phyloP scores from a whole-genome alignment of 2,888 invertebrate genomes.

The Pyrochroa serraticornis region DNA sequence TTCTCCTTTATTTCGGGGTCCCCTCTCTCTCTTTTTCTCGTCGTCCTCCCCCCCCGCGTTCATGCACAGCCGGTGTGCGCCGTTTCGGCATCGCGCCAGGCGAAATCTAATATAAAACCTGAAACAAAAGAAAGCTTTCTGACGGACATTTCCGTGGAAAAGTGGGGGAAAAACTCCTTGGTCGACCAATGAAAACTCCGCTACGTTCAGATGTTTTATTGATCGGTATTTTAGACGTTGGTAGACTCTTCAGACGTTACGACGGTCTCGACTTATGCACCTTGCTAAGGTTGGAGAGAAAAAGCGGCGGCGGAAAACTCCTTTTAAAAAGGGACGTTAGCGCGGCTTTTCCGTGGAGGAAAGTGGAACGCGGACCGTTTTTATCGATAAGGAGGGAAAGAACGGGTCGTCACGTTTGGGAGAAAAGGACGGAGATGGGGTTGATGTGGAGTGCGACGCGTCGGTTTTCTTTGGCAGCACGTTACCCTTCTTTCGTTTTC shows the following conservation, averaged over 20 bases:
- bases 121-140: constrained; percentile 58
- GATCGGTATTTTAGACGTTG: constrained; percentile 57
- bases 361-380: constrained; percentile 43
- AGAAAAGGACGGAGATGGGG: not conserved
- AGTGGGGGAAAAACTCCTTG: constrained; percentile 58
- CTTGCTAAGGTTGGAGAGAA: constrained; percentile 37
- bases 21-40: constrained; percentile 1
- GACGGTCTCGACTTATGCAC: constrained; percentile 44
- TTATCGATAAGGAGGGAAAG: constrained; percentile 33
- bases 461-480: constrained; percentile 28
- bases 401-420: not conserved
- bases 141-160: constrained; percentile 56
- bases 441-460: constrained; percentile 3
- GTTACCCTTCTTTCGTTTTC: constrained; percentile 37
- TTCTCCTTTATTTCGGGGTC: too few relatives aligned
- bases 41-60: not conserved
- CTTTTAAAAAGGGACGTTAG: constrained; percentile 43
- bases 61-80: constrained; percentile 3
- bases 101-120: constrained; percentile 55
- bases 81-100: constrained; percentile 31
- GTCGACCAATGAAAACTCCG: constrained; percentile 56
- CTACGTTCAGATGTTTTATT: constrained; percentile 57
- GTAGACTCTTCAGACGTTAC: constrained; percentile 50
- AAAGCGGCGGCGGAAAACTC: constrained; percentile 34
- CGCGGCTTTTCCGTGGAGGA: constrained; percentile 34